A percentile compares a stretch with the other conserved stretches of the same genome.
phyloP scores from a whole-genome alignment of 2,888 invertebrate species.

The Conus canariensis region DNA sequence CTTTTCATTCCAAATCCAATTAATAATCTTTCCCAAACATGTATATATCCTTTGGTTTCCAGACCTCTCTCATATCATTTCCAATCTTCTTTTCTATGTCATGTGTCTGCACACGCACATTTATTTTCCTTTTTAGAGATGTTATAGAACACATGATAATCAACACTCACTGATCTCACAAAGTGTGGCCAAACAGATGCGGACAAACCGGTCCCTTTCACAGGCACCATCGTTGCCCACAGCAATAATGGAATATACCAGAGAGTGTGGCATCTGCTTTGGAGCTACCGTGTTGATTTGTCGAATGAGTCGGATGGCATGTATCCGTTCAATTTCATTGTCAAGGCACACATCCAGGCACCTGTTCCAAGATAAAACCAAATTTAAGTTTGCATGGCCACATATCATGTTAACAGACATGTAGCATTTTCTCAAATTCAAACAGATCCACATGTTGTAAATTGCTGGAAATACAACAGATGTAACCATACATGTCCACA shows the following conservation, averaged over 20 bases:
- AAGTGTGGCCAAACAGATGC: slow-evolving; percentile 91
- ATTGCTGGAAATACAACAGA: neutral
- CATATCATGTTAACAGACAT: no score
- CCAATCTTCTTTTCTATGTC: no score
- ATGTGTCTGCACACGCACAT: no score
- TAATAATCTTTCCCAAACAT: no score
- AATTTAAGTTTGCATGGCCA: no score
- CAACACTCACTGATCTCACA: slow-evolving; percentile 88
- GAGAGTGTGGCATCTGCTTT: slow-evolving; percentile 85
- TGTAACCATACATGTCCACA: neutral
- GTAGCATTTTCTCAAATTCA: neutral
- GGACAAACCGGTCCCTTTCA: slow-evolving; percentile 90
- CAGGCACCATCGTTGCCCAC: slow-evolving; percentile 89
- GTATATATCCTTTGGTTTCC: no score
- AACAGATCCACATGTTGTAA: neutral
- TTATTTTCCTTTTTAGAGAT: no score
- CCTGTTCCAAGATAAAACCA: slow-evolving; percentile 79
- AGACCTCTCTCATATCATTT: no score
- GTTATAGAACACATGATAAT: neutral
- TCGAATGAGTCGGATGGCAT: slow-evolving; percentile 91
- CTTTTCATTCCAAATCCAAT: no score
- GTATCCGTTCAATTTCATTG: slow-evolving; percentile 90
- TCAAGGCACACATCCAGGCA: slow-evolving; percentile 93
- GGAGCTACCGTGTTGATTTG: slow-evolving; percentile 85
- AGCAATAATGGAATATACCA: slow-evolving; percentile 90